phyloP scores from a whole-genome alignment of 2,113 vertebrate genomes.

The Corydoras maculifer region DNA sequence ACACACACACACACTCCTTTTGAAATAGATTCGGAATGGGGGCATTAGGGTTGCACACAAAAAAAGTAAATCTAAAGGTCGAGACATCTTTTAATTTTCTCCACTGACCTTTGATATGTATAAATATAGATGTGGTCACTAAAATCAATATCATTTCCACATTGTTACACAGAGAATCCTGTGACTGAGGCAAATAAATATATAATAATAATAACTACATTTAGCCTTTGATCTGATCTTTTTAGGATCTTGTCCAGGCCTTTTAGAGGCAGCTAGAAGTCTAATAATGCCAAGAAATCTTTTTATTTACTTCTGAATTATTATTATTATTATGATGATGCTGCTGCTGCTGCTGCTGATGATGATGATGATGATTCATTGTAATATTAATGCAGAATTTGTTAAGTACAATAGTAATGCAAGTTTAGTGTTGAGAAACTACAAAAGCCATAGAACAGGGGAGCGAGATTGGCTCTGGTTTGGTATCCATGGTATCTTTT shows the following conservation, averaged over 20 bases:
- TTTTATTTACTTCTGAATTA: no score
- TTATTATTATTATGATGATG: no score
- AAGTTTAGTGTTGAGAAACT: no score
- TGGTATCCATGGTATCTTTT: no score
- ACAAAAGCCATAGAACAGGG: no score
- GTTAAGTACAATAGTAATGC: no score
- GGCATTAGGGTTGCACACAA: neutral
- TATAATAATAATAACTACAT: neutral
- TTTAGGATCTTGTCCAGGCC: conserved; percentile 7
- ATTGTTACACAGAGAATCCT: conserved; percentile 26
- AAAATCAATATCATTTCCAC: conserved; percentile 51
- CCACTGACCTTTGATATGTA: conserved; percentile 45
- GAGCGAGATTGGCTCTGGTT: no score
- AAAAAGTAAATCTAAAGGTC: conserved; percentile 52
- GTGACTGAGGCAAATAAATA: conserved; percentile 16
- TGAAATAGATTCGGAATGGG: conserved; percentile 8
- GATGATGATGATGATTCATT: no score
- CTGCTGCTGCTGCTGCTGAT: no score
- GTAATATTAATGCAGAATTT: no score
- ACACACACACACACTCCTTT: neutral
- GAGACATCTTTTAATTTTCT: conserved; percentile 58
- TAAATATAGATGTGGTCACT: conserved; percentile 28
- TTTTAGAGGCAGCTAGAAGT: conserved; percentile 3
- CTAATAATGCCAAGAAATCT: no score
- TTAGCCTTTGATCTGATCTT: neutral